Evolutionary conservation across 2,888 invertebrate species (phyloP).

Genomic region (Carpatolechia fugitivella): DNA sequence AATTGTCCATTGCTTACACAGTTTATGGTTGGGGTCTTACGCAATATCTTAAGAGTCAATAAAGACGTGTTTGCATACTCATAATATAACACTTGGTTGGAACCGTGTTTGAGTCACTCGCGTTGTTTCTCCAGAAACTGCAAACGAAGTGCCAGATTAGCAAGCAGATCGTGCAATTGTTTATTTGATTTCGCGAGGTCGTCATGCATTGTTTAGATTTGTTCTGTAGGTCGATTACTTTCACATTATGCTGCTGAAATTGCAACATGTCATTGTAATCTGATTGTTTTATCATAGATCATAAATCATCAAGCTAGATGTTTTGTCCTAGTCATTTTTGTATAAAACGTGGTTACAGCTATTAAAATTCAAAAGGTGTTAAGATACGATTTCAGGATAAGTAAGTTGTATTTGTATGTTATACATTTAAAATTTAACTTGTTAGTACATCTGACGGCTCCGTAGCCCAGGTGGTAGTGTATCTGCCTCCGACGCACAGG

Average conservation of each 20-base stretch:
- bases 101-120: not conserved
- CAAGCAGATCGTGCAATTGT: conserved; percentile 26
- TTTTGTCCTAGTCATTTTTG: no score
- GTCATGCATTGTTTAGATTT: conserved; percentile 25
- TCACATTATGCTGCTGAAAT: conserved; percentile 20
- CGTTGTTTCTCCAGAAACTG: not conserved
- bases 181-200: conserved; percentile 30
- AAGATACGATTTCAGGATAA: no score
- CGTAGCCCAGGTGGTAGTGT: no score
- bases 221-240: conserved; percentile 24
- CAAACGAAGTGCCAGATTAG: conserved; percentile 25
- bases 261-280: not conserved
- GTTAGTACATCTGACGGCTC: no score
- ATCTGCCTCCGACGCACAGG: no score
- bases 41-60: not conserved
- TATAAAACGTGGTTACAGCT: no score
- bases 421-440: no score
- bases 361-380: no score
- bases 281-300: not conserved
- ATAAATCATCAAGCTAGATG: not conserved
- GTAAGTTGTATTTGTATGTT: no score
- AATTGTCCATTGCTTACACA: not conserved
- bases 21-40: not conserved
- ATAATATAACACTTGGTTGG: not conserved
- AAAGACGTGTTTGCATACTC: not conserved